Conservation (phyloP, 2,113 vertebrate species). For the Columbina picui region DNA sequence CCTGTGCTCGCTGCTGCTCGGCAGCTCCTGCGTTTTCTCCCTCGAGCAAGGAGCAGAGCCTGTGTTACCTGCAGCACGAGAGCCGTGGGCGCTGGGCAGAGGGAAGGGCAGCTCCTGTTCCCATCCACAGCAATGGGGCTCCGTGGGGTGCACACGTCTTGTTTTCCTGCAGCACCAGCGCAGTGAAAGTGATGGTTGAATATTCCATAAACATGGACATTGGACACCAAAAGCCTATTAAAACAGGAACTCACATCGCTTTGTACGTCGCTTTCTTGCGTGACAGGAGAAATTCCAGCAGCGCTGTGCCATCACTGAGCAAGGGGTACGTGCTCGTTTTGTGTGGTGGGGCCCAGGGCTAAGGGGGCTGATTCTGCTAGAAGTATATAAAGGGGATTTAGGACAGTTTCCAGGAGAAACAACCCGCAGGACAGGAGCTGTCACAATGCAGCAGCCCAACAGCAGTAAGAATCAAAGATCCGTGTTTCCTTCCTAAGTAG, state of each 20-base stretch:
- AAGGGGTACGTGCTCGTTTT: rapidly evolving
- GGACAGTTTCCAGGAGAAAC: too few relatives aligned
- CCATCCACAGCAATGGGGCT: neutral
- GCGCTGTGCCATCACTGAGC: neutral
- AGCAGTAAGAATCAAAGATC: neutral
- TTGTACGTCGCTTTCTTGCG: neutral
- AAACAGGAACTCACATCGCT: neutral
- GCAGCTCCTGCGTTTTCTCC: neutral
- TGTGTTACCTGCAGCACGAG: rapidly evolving
- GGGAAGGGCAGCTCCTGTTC: rapidly evolving
- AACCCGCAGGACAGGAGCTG: neutral
- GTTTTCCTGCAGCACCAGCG: neutral
- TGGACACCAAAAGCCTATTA: neutral
- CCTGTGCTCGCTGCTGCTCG: rapidly evolving
- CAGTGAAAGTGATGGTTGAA: neutral
- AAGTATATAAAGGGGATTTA: rapidly evolving
- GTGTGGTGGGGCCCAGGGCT: neutral
- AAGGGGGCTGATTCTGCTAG: neutral
- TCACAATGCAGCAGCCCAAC: neutral
- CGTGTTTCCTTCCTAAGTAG: neutral
- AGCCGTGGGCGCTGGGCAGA: rapidly evolving
- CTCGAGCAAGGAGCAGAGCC: rapidly evolving
- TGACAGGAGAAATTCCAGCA: neutral
- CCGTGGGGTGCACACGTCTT: rapidly evolving
- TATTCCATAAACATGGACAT: neutral